Conservation (phyloP, 2,797 vertebrate species). For the Pygocentrus nattereri region DNA sequence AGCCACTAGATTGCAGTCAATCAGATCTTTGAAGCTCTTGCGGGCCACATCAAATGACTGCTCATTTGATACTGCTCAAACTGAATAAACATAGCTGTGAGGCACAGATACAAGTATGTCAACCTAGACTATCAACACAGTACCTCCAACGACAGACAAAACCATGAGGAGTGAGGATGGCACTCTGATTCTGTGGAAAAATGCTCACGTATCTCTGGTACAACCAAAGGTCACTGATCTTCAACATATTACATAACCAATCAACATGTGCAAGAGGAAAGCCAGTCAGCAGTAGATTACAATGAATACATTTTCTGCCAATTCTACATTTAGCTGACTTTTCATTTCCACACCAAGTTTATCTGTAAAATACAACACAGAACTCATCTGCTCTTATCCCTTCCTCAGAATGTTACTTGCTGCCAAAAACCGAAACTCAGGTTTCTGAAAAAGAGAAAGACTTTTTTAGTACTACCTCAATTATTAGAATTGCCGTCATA, state of each 20-base stretch:
- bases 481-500: neutral
- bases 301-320: neutral
- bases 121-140: too few species aligned
- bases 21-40: too few species aligned
- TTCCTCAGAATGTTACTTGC: too few species aligned
- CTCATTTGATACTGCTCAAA: too few species aligned
- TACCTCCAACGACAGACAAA: neutral
- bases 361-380: neutral
- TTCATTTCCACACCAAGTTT: neutral
- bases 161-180: neutral
- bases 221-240: neutral
- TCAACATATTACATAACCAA: neutral
- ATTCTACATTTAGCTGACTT: neutral
- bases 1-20: too few species aligned
- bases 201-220: neutral
- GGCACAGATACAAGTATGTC: too few species aligned
- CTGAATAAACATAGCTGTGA: too few species aligned
- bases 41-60: too few species aligned
- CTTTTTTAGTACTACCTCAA: neutral
- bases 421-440: neutral
- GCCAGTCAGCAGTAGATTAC: neutral
- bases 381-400: too few species aligned
- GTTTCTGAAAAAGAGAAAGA: neutral
- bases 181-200: neutral
- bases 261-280: neutral